Percentiles rank a stretch among this genome's conserved stretches.
These are phyloP conservation scores for Scolanthus callimorphus DNA, from an alignment of 92 coral and sea anemone species.

Conservation along the genomic window DNA sequence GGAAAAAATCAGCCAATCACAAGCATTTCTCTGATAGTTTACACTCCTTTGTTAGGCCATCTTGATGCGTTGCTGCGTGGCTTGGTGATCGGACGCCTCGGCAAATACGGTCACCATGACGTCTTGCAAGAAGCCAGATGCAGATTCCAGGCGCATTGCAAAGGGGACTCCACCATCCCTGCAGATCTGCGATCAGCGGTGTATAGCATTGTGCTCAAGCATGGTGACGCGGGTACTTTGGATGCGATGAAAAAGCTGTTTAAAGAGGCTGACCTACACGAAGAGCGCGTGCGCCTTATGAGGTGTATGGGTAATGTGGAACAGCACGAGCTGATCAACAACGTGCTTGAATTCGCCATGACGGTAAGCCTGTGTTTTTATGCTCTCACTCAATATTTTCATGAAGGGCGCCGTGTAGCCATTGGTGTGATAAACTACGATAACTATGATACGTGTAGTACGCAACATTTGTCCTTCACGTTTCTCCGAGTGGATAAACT, in stretches of 20 bases:
- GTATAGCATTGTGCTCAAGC: slow-evolving; percentile 81
- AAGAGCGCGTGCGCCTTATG: slow-evolving; percentile 88
- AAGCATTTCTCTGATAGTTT: too few relatives aligned
- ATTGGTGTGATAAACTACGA: too few relatives aligned
- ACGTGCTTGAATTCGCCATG: slow-evolving; percentile 79
- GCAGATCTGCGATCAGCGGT: slow-evolving; percentile 95
- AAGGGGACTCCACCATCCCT: slow-evolving; percentile 65
- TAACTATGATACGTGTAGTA: too few relatives aligned
- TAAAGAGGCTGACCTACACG: slow-evolving; percentile 89
- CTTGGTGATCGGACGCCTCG: slow-evolving; percentile 78
- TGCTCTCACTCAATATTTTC: too few relatives aligned
- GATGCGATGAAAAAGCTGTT: slow-evolving; percentile 81
- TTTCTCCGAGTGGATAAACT: too few relatives aligned
- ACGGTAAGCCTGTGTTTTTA: too few relatives aligned
- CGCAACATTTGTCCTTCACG: too few relatives aligned
- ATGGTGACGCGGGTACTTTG: slow-evolving; percentile 66
- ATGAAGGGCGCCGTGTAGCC: too few relatives aligned
- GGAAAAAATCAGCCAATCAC: too few relatives aligned
- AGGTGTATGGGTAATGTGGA: slow-evolving; percentile 91
- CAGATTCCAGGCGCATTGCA: slow-evolving; percentile 88
- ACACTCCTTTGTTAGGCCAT: slow-evolving; percentile 54
- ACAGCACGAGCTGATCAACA: slow-evolving; percentile 79
- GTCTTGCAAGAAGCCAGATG: slow-evolving; percentile 73
- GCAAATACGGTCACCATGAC: slow-evolving; percentile 73
- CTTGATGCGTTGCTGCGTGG: slow-evolving; percentile 88